Conservation (phyloP, 2,797 vertebrate species). For the Gallinago solitaria region DNA sequence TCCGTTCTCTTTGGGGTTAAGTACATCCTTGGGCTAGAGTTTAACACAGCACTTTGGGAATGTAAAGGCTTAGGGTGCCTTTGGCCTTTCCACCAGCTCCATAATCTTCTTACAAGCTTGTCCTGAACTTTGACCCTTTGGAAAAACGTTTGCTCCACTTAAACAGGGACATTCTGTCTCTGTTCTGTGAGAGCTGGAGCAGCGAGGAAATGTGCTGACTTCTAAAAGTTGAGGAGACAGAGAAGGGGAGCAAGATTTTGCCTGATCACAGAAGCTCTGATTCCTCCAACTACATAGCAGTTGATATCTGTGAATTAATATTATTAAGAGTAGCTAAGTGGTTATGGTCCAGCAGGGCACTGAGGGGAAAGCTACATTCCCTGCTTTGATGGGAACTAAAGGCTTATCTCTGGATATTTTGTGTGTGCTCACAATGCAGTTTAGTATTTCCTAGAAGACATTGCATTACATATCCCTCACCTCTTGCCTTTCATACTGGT, state of each 20-base stretch:
- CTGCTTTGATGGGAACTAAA: not conserved
- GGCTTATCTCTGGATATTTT: not conserved
- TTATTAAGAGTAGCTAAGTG: not conserved
- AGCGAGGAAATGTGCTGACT: not conserved
- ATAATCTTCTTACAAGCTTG: conserved; percentile 63
- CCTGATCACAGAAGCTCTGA: not conserved
- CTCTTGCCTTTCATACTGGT: not conserved
- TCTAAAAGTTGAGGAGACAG: not conserved
- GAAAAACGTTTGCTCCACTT: conserved; percentile 66
- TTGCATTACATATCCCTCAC: not conserved
- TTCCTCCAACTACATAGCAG: not conserved
- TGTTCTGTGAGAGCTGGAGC: not conserved
- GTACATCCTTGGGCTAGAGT: conserved; percentile 65
- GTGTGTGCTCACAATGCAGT: not conserved
- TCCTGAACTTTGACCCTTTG: conserved; percentile 43
- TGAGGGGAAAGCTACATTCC: not conserved
- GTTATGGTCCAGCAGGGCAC: not conserved
- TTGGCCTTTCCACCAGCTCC: conserved; percentile 63
- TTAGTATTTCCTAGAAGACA: not conserved
- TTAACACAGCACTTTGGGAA: conserved; percentile 65
- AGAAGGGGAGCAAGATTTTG: not conserved
- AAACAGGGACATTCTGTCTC: conserved; percentile 32
- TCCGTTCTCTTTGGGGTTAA: conserved; percentile 58
- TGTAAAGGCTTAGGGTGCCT: conserved; percentile 56
- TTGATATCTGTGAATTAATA: not conserved